Evolutionary conservation across 2,797 vertebrate species (phyloP).

Genomic region (Poecilia velifera): DNA sequence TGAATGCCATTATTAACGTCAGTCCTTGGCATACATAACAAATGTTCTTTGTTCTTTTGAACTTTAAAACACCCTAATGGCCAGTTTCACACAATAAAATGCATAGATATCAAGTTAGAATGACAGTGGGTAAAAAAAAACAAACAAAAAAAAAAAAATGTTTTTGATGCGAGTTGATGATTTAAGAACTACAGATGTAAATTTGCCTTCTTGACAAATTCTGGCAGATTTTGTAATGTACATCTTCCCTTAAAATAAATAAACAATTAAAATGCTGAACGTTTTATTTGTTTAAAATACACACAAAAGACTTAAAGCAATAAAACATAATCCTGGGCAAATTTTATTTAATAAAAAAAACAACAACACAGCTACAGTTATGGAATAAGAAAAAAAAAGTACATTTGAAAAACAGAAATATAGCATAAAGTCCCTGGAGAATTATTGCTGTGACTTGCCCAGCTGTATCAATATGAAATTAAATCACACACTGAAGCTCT

Average conservation of each 20-base stretch:
- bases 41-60: neutral
- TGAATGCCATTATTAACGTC: neutral
- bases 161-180: neutral
- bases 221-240: too few relatives aligned
- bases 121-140: neutral
- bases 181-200: too few relatives aligned
- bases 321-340: neutral
- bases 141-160: neutral
- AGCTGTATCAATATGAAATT: neutral
- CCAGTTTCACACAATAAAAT: neutral
- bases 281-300: neutral
- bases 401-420: neutral
- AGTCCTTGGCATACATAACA: neutral
- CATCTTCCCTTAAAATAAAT: too few relatives aligned
- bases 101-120: neutral
- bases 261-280: too few relatives aligned
- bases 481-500: neutral
- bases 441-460: neutral
- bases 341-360: neutral
- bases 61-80: neutral
- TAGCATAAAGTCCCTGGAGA: neutral
- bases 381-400: neutral
- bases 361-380: neutral
- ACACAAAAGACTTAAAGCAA: neutral
- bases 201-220: too few relatives aligned